Evolutionary conservation across 2,113 vertebrate genomes (phyloP).

Genomic region (Trematomus loennbergii): DNA sequence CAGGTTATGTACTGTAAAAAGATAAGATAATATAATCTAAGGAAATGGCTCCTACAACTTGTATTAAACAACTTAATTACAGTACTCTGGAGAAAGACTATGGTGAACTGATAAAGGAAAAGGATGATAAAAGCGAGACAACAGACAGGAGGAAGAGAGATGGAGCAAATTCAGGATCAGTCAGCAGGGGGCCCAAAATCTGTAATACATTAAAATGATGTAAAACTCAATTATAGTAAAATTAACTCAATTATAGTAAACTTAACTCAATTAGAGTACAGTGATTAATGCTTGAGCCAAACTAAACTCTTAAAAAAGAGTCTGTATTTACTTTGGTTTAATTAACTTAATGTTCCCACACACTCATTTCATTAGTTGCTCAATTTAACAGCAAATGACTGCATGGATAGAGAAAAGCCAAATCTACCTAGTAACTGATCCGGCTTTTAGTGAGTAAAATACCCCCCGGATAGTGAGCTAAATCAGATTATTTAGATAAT

Average conservation of each 20-base stretch:
- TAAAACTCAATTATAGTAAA: too few species aligned
- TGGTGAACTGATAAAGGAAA: background rate
- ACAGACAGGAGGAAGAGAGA: slow-evolving; percentile 48
- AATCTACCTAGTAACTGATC: slow-evolving; percentile 12
- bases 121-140: slow-evolving; percentile 49
- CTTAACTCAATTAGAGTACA: too few species aligned
- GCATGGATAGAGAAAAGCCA: background rate
- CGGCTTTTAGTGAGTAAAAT: slow-evolving; percentile 32
- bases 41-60: too few species aligned
- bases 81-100: background rate
- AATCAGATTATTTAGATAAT: slow-evolving; percentile 64
- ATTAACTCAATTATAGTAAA: too few species aligned
- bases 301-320: background rate
- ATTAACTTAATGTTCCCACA: background rate
- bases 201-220: slow-evolving; percentile 37
- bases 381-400: slow-evolving; percentile 15
- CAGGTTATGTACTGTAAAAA: too few species aligned
- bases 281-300: background rate
- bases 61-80: background rate
- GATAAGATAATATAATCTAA: too few species aligned
- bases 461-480: slow-evolving; percentile 27
- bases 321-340: background rate
- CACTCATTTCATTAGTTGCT: background rate
- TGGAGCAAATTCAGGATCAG: slow-evolving; percentile 39
- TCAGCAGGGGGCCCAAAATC: slow-evolving; percentile 42